Conservation (phyloP, 2,113 vertebrate species). For the Synodontis membranacea region DNA sequence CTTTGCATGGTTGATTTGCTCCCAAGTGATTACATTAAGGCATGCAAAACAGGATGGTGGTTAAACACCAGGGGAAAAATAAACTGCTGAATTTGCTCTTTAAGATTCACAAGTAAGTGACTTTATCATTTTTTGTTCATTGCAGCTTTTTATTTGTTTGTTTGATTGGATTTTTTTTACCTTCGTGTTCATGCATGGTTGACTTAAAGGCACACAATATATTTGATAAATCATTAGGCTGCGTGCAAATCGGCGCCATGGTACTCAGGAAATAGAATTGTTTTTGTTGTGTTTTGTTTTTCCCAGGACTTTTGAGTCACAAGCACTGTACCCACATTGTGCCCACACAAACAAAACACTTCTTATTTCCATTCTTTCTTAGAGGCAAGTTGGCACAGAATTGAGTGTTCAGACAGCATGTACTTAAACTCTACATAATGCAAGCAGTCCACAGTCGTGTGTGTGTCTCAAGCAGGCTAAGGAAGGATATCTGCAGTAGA, state of each 20-base stretch:
- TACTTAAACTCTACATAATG: slow-evolving; percentile 5
- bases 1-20: background rate
- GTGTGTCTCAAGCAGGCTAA: background rate
- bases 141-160: background rate
- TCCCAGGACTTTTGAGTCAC: no score
- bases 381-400: background rate
- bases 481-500: background rate
- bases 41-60: background rate
- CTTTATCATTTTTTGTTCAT: background rate
- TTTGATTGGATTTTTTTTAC: background rate
- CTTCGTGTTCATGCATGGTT: background rate
- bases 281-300: background rate
- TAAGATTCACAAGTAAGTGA: background rate
- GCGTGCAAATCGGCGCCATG: background rate
- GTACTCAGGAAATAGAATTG: no score
- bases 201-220: background rate
- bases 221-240: background rate
- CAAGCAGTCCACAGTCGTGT: background rate
- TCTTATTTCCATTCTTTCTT: background rate
- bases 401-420: background rate
- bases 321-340: no score
- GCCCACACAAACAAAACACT: no score
- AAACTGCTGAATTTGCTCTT: background rate
- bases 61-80: no score
- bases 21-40: background rate